Percentiles rank a stretch among this genome's conserved stretches.
phyloP scores from a whole-genome alignment of 2,113 vertebrate genomes.

The Butorides virescens region DNA sequence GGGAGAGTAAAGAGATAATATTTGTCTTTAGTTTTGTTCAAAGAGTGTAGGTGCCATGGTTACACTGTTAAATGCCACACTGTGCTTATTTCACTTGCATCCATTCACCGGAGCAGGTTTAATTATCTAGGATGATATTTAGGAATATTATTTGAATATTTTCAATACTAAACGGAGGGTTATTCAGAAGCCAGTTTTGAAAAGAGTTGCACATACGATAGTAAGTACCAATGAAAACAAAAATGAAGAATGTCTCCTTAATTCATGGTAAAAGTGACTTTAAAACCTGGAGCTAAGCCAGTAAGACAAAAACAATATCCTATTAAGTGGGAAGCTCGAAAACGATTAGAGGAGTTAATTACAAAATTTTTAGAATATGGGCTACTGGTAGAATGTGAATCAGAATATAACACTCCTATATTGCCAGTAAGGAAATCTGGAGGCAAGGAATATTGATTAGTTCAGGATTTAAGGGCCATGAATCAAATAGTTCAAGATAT shows the following conservation, averaged over 20 bases:
- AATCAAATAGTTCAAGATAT: too few relatives aligned
- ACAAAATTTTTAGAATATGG: too few relatives aligned
- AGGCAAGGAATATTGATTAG: too few relatives aligned
- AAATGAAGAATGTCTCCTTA: not conserved
- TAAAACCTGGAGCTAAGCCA: too few relatives aligned
- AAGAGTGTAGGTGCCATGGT: not conserved
- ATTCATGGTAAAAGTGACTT: not conserved
- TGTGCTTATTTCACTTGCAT: not conserved
- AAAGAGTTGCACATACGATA: rapidly evolving
- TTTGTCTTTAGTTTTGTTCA: rapidly evolving
- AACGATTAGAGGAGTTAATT: too few relatives aligned
- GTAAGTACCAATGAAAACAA: not conserved
- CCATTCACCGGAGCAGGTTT: not conserved
- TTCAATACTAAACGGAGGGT: not conserved
- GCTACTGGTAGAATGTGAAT: too few relatives aligned
- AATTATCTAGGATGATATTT: not conserved
- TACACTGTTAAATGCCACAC: not conserved
- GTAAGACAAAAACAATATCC: too few relatives aligned
- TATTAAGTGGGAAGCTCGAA: too few relatives aligned
- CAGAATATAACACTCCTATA: too few relatives aligned
- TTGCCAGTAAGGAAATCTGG: too few relatives aligned
- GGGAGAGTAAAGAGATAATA: not conserved
- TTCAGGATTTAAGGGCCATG: too few relatives aligned
- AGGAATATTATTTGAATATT: not conserved
- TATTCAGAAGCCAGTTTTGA: not conserved